Evolutionary conservation across 2,888 invertebrate species (phyloP).

Genomic region (Plebejus argus): DNA sequence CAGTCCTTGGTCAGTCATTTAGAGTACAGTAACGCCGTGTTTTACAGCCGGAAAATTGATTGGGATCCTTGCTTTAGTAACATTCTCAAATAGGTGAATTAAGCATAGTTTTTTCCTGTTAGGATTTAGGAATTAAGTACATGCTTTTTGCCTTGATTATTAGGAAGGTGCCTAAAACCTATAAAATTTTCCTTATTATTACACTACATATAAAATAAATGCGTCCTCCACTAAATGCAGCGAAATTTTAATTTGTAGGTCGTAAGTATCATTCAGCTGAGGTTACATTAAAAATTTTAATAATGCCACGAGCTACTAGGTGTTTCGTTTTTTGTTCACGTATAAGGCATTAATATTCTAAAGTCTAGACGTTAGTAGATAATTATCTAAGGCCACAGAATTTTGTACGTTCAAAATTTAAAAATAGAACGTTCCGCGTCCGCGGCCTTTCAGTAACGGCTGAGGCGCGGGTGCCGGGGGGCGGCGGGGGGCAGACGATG

Average conservation of each 20-base stretch:
- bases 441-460: slow-evolving; percentile 63
- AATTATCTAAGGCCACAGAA: slow-evolving; percentile 44
- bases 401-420: slow-evolving; percentile 53
- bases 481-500: slow-evolving; percentile 66
- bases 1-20: not conserved
- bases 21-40: not conserved
- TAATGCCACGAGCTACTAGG: not conserved
- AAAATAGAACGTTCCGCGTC: slow-evolving; percentile 72
- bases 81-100: not conserved
- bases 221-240: not conserved
- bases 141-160: not conserved
- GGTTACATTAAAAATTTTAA: not conserved
- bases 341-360: slow-evolving; percentile 23
- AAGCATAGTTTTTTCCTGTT: not conserved
- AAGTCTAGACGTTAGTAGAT: slow-evolving; percentile 37
- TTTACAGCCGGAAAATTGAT: not conserved
- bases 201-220: not conserved
- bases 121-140: not conserved
- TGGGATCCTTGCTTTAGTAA: not conserved
- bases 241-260: not conserved
- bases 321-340: slow-evolving; percentile 5
- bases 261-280: not conserved
- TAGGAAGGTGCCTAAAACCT: not conserved
- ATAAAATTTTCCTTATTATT: not conserved
- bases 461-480: slow-evolving; percentile 49